Evolutionary conservation across 2,888 invertebrate genomes (phyloP).

Genomic region (Lepidonotus clava): DNA sequence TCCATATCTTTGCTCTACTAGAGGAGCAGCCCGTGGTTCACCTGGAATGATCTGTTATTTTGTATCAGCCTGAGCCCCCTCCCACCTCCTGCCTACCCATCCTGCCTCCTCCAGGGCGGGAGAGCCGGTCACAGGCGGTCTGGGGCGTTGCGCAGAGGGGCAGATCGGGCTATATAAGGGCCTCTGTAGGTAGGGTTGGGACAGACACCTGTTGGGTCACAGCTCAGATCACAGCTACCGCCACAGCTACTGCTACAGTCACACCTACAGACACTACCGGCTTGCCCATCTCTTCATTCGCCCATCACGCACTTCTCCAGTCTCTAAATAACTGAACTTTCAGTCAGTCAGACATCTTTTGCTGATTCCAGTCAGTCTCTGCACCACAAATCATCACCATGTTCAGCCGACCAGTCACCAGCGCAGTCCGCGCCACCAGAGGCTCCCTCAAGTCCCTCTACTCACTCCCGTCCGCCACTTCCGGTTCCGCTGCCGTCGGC

Average conservation of each 20-base stretch:
- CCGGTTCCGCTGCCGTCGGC: not conserved
- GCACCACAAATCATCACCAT: not conserved
- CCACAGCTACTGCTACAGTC: not conserved
- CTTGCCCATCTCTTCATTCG: not conserved
- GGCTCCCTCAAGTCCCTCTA: not conserved
- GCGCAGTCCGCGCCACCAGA: not conserved
- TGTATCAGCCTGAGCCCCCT: no score
- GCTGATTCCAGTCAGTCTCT: not conserved
- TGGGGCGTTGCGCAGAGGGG: no score
- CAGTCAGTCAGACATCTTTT: not conserved
- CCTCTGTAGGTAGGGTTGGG: no score
- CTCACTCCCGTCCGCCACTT: not conserved
- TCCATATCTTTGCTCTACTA: no score
- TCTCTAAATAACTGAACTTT: not conserved
- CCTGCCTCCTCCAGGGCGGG: no score
- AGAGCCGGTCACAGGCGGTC: no score
- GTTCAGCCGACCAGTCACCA: constrained; percentile 28
- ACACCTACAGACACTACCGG: not conserved
- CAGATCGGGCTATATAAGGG: no score
- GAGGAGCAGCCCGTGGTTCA: no score
- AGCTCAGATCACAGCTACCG: not conserved
- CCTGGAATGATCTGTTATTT: no score
- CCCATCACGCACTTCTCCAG: not conserved
- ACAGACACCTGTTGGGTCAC: not conserved
- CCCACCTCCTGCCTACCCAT: no score